Base-by-base conservation (phyloP, 92 coral and sea anemone genomes). In the Phenganax marumi region DNA sequence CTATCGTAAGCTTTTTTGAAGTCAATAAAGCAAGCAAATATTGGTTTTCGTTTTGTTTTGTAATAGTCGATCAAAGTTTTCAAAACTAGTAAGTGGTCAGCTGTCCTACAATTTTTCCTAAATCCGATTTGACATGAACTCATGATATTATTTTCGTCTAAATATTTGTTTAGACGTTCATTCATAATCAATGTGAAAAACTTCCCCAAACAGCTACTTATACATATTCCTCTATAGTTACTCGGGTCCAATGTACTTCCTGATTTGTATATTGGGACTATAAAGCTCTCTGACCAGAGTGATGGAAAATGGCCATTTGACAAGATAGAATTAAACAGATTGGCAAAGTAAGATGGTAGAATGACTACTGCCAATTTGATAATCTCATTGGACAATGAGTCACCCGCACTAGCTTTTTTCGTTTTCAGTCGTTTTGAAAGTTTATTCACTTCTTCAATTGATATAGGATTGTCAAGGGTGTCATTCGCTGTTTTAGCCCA, bases 381-480 rank as follows among this genome's bases (percentile, higher is more conserved):
- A 33, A 82, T 82, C 57, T 71, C 86, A 54, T 71, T 82, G 11
- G 68, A 55, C n/a, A 84, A 16, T 19, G 87, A 84, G 26, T 84
- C 87, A 48, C 71, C 26, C 21, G 70, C 86, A 73, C 81, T 83
- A 5, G 81, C 82, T 70, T 84, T 84, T 75, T 84, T 84, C 24
- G 23, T 52, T 63, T 75, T 58, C 2, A 84, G 54, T 47, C 25
- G 73, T 54, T 74, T 84, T 22, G 82, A 73, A 33, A 84, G 17
- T 17, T 74, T 75, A 24, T 56, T 33, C 22, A 84, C 16, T 43
- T 84, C 87, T 21, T 84, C 74, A 43, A 61, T 54, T 19, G 85
- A 68, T 47, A 81, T 81, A 16, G 79, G 79, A 33, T 69, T 39
- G 61, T 81, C 85, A 81, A 81, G 84, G 39, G 57, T 80, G 17